These are phyloP conservation scores for Lagopus leucura DNA, from an alignment of 2,113 vertebrate species.

Conservation along the genomic window DNA sequence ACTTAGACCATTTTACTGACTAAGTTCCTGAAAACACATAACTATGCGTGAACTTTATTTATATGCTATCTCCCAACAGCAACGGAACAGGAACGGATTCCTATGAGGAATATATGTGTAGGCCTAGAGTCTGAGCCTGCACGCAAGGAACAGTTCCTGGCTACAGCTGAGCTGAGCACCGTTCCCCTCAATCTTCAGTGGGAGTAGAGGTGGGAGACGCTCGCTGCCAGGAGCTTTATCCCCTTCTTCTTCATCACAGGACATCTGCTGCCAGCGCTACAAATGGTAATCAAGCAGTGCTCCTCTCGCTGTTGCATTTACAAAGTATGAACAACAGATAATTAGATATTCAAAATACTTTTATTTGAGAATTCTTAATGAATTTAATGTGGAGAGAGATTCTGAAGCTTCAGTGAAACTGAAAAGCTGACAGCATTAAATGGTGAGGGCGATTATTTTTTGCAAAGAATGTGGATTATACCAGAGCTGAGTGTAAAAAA, in stretches of 20 bases:
- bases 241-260: background rate
- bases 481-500: conserved; percentile 61
- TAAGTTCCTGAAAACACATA: background rate
- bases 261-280: background rate
- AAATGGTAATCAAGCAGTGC: background rate
- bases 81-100: background rate
- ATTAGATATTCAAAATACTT: background rate
- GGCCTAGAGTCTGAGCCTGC: background rate
- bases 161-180: background rate
- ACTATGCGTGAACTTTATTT: background rate
- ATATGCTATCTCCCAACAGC: background rate
- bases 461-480: conserved; percentile 56
- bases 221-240: background rate
- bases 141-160: background rate
- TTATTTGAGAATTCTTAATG: conserved; percentile 4
- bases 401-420: conserved; percentile 25
- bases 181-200: background rate
- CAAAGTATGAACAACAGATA: background rate
- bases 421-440: conserved; percentile 54
- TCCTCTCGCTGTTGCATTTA: background rate
- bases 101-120: background rate
- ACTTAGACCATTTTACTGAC: background rate
- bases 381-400: conserved; percentile 15
- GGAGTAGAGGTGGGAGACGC: background rate
- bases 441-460: conserved; percentile 54